Conservation (phyloP, 2,888 invertebrate genomes). For the Sinelater perroti region DNA sequence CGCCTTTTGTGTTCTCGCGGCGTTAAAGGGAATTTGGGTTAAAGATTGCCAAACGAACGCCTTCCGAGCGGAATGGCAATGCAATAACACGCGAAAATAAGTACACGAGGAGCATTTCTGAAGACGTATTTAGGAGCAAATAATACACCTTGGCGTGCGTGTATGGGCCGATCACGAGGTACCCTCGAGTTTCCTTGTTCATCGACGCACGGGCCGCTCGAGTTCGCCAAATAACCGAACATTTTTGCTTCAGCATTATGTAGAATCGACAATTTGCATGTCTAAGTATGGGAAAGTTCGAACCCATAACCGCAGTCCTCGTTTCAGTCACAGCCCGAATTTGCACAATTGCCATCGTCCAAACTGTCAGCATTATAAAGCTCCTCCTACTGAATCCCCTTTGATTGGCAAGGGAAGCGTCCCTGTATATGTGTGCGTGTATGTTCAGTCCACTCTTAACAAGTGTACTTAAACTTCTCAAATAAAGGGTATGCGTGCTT, state of each 20-base stretch:
- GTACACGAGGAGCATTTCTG: conserved; percentile 7
- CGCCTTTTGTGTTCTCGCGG: conserved; percentile 16
- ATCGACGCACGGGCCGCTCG: conserved; percentile 22
- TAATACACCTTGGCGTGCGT: conserved; percentile 22
- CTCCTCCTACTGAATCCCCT: conserved; percentile 50
- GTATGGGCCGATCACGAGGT: conserved; percentile 16
- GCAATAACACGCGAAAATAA: conserved; percentile 18
- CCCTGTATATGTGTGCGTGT: conserved; percentile 42
- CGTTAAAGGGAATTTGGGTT: conserved; percentile 22
- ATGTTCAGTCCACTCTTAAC: conserved; percentile 43
- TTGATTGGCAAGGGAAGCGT: conserved; percentile 46
- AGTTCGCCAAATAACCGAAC: conserved; percentile 18
- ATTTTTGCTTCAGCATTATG: conserved; percentile 17
- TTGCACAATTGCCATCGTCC: conserved; percentile 35
- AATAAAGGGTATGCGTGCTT: conserved; percentile 47
- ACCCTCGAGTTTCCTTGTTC: conserved; percentile 18
- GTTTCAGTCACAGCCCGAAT: conserved; percentile 39
- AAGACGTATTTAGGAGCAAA: conserved; percentile 8
- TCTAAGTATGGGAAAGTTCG: conserved; percentile 33
- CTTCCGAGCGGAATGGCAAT: conserved; percentile 6
- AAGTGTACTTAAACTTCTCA: conserved; percentile 46
- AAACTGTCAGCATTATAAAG: conserved; percentile 34
- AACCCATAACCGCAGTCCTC: conserved; percentile 26
- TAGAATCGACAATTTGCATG: conserved; percentile 33
- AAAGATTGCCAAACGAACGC: conserved; percentile 13